These are phyloP conservation scores for Spheniscus humboldti DNA, from an alignment of 2,797 vertebrate genomes.

Conservation along the genomic window DNA sequence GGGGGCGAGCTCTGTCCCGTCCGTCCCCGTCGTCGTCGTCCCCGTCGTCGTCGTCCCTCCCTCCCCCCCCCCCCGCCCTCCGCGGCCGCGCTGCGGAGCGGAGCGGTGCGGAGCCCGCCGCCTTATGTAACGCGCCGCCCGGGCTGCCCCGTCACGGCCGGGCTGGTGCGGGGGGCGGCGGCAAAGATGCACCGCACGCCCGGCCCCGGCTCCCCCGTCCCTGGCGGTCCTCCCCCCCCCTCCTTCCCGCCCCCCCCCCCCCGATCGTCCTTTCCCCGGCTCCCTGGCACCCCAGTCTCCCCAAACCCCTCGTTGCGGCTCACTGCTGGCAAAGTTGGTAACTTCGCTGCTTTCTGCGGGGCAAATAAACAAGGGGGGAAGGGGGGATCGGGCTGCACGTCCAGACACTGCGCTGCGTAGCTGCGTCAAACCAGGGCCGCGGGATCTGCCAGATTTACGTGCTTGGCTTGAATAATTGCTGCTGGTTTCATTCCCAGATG, in stretches of 20 bases:
- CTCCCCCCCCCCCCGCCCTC: neutral
- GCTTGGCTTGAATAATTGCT: slow-evolving; percentile 67
- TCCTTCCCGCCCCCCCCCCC: neutral
- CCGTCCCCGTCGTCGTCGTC: too few relatives aligned
- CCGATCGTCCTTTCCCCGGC: neutral
- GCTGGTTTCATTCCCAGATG: slow-evolving; percentile 56
- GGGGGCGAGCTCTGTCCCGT: neutral
- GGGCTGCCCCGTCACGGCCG: neutral
- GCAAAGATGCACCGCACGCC: neutral
- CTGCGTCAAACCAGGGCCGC: slow-evolving; percentile 67
- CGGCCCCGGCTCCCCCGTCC: neutral
- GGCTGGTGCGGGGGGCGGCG: neutral
- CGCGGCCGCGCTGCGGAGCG: neutral
- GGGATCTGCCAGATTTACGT: slow-evolving; percentile 68
- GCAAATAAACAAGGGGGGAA: slow-evolving; percentile 1
- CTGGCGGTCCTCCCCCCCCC: neutral
- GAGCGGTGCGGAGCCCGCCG: neutral
- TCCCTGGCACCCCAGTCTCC: neutral
- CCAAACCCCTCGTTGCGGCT: neutral
- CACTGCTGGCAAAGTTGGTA: neutral
- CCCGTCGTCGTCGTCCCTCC: too few relatives aligned
- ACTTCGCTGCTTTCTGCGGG: neutral
- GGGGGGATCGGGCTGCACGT: neutral
- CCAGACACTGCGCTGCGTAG: slow-evolving; percentile 58
- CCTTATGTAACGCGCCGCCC: slow-evolving; percentile 25